Evolutionary conservation across 1,140 invertebrate species (phyloP), one percentile per base, ranked within the genome.

Genomic region (Drosophila miranda): DNA sequence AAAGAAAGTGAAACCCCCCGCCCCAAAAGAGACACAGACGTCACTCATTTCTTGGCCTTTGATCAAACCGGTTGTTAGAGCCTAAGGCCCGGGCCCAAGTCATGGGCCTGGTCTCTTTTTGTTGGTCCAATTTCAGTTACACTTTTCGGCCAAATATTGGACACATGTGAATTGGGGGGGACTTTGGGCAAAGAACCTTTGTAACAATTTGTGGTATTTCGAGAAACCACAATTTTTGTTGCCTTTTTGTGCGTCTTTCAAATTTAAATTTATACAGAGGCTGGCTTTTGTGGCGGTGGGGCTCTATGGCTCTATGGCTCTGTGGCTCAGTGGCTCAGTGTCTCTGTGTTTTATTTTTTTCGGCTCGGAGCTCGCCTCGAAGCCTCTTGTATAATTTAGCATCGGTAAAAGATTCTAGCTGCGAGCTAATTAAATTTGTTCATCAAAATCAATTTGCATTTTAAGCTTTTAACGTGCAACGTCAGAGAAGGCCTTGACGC

Each of bases 341-440:
- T 48, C 46, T 64, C 42, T 50, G 13, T 66, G 41, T 51, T 38
- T 28, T 48, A 56, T 28, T 61, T 23, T 23, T 26, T 57, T 57
- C 30, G 30, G 34, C 34, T 38, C 34, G 34, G 3, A 38, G 34
- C 28, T 38, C 11, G 26, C 48, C 14, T 55, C 8, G 21, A 23
- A 63, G 54, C 43, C 34, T 67, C 62, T 73, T 86, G 77, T 83
- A 83, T 83, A 83, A 78, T 83, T 83, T 83, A 83, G 75, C 71
- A 78, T 74, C 66, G 49, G 63, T 71, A 62, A 75, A 75, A 81
- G 67, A 82, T 84, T 88, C 84, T 88, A 84, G 84, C 84, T 88
- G 73, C 84, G 84, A 89, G 84, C 84, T 88, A 88, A 88, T 88
- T 88, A 88, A 88, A 88, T 88, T 89, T 88, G 84, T 88, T 88